Base-by-base conservation (phyloP, 2,113 vertebrate species). In the Athene cunicularia region DNA sequence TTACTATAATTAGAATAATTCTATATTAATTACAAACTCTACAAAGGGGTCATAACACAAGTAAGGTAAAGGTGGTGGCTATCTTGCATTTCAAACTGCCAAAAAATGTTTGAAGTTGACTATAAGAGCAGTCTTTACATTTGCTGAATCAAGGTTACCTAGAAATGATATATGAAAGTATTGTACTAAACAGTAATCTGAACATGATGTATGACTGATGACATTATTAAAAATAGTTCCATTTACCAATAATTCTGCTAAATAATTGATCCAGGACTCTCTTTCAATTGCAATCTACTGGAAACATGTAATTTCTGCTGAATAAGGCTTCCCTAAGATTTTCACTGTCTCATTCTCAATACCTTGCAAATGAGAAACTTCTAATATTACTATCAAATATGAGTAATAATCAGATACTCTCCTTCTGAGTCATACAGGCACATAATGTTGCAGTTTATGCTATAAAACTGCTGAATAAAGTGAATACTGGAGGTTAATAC, bases 221-320 rank as follows among this genome's bases (percentile, higher is more conserved):
- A 33, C 75, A 15, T 37, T 67, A 45, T 20, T 87, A 63, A 85
- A 45, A 73, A 70, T 66, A 71, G 19, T 58, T 83, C 35, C 7
- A 80, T 79, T 60, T 68, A 76, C 37, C 21, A 23, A 4, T 27
- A 77, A 45, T 81, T 91, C 13, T 63, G 15, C 3, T 12, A 74
- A 79, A 67, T 45, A 86, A 56, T 37, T 63, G 27, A 75, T 30
- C 60, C 70, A 37, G 13, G 43, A 73, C 14, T 93, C 94, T 94
- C 87, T 95, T 94, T 91, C 52, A 60, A 0, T 79, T 87, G 11
- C 18, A 73, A 72, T 91, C 85, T 22, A 74, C 67, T 86, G 90
- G 87, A 94, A 68, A 88, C 74, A 75, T 59, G 50, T n/a, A 59
- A 80, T 64, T 96, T 95, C 80, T 96, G 80, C 95, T 96, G 67